These are phyloP conservation scores for Globodera ellingtonae DNA, from an alignment of 1,140 invertebrate genomes.

Conservation along the genomic window DNA sequence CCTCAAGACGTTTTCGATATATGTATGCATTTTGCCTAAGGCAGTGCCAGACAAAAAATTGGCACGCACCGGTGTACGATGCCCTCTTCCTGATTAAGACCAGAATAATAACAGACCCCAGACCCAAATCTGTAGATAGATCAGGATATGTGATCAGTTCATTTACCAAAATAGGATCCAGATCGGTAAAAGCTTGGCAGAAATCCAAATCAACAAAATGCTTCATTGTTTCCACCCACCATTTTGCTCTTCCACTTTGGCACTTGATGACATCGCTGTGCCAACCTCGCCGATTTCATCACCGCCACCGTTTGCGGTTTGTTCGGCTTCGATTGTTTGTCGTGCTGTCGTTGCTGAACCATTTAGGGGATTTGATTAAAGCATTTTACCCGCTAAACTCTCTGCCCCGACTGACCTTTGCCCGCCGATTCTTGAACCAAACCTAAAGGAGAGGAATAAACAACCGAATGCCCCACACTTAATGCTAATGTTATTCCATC, in stretches of 20 bases:
- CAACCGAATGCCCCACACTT: background rate
- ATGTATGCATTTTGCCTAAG: too few relatives aligned
- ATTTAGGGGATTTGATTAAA: background rate
- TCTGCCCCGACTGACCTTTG: conserved; percentile 91
- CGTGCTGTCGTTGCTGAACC: conserved; percentile 25
- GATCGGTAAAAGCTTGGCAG: too few relatives aligned
- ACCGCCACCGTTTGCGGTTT: conserved; percentile 26
- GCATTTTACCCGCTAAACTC: conserved; percentile 6
- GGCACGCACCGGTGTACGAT: too few relatives aligned
- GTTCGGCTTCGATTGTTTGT: conserved; percentile 23
- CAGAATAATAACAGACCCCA: too few relatives aligned
- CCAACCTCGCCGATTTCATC: conserved; percentile 17
- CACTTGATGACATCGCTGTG: background rate
- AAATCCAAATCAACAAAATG: too few relatives aligned
- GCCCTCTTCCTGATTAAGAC: too few relatives aligned
- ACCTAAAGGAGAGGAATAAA: conserved; percentile 69
- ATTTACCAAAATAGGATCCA: too few relatives aligned
- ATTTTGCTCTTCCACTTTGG: background rate
- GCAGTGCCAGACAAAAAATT: too few relatives aligned
- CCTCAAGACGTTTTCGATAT: too few relatives aligned
- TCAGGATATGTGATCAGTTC: too few relatives aligned
- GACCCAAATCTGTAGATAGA: too few relatives aligned
- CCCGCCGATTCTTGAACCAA: conserved; percentile 92
- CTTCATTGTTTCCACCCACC: background rate
- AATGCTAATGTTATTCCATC: background rate